Percentiles rank a stretch among this genome's conserved stretches.
Evolutionary conservation across 2,797 vertebrate genomes (phyloP).

Genomic region (Salmo trutta): DNA sequence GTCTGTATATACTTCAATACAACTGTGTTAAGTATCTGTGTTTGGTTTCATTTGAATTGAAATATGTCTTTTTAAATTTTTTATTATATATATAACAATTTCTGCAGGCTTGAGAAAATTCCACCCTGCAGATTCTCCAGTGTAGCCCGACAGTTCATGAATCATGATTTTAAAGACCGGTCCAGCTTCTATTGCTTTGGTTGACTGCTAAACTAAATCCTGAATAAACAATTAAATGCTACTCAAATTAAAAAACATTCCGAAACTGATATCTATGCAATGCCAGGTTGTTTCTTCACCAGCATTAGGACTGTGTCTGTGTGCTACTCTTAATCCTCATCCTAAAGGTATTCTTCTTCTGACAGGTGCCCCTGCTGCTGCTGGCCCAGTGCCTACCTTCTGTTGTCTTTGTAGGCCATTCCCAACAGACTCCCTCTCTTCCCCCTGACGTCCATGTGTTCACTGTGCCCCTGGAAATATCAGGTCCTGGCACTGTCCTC

Average conservation of each 20-base stretch:
- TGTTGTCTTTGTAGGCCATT: conserved; percentile 69
- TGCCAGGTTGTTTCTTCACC: background rate
- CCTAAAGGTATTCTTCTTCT: conserved; percentile 58
- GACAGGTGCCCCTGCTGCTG: conserved; percentile 72
- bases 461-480: conserved; percentile 27
- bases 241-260: background rate
- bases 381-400: conserved; percentile 78
- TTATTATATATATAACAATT: background rate
- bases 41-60: no score
- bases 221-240: background rate
- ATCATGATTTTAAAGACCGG: background rate
- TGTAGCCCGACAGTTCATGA: background rate
- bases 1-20: background rate
- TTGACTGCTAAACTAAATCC: background rate
- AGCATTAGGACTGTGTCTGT: background rate
- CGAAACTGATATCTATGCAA: background rate
- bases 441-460: conserved; percentile 33
- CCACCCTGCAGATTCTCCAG: background rate
- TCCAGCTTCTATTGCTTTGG: background rate
- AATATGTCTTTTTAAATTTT: accelerated
- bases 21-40: no score
- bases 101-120: background rate
- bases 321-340: conserved; percentile 4
- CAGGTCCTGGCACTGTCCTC: conserved; percentile 31
- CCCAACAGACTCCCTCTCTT: conserved; percentile 26